Evolutionary conservation across 2,797 vertebrate species (phyloP).

Genomic region (Crocidura indochinensis): DNA sequence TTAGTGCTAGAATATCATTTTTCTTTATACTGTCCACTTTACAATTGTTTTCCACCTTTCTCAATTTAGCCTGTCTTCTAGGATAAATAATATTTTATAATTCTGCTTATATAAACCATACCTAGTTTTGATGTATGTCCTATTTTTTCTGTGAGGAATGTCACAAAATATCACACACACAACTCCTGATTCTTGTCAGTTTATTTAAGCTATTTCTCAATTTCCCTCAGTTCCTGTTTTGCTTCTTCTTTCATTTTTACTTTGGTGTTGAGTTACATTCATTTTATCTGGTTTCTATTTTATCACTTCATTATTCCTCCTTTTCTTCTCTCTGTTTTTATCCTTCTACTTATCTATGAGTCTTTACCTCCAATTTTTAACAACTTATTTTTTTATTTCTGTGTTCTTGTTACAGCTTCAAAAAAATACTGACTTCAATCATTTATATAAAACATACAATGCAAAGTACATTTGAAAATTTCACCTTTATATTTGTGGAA

Average conservation of each 20-base stretch:
- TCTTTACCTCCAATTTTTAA: no score
- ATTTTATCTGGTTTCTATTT: slow-evolving; percentile 5
- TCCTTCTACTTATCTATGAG: background rate
- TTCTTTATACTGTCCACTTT: background rate
- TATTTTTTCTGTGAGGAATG: background rate
- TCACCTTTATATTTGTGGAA: slow-evolving; percentile 79
- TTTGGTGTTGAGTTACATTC: background rate
- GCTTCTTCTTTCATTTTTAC: background rate
- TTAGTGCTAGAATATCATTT: background rate
- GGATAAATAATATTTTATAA: background rate
- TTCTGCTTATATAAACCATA: background rate
- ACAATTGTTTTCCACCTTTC: background rate
- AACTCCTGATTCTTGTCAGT: background rate
- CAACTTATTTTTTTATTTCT: background rate
- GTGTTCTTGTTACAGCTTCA: slow-evolving; percentile 52
- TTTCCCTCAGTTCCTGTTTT: no score
- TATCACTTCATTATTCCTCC: background rate
- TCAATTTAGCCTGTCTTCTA: background rate
- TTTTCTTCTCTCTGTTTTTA: background rate
- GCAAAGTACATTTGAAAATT: slow-evolving; percentile 73
- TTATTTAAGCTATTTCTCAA: background rate
- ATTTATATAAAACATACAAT: slow-evolving; percentile 62
- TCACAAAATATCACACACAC: background rate
- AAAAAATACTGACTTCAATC: slow-evolving; percentile 73
- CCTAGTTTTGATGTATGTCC: background rate